Evolutionary conservation across 2,113 vertebrate species (phyloP), one percentile per base, ranked within the genome.

Genomic region (Toxotes chatareus): DNA sequence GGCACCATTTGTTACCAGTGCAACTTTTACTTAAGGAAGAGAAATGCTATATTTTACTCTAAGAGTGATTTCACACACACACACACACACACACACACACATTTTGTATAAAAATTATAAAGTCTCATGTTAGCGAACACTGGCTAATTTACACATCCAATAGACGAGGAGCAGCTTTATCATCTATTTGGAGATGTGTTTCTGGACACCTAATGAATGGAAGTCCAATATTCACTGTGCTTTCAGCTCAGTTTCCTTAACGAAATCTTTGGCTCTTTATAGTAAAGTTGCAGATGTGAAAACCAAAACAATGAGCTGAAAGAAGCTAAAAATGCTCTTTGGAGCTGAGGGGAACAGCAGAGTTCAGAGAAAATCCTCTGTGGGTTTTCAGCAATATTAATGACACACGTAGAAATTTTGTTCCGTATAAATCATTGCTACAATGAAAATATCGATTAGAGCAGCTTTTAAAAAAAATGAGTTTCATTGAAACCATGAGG

Each of bases 11-110:
- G 42, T 51, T 47, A 60, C 12, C 1, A 51, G 36, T 19, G 19
- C 65, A 77, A 40, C 17, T 68, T 68, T 80, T 56, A 73, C 19
- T 60, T 36, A 17, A 64, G 67, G 21, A 77, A 5, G 19, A n/a
- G 7, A 51, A 62, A 63, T 19, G 13, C 36, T n/a, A 3, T 55
- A 34, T n/a, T 49, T 79, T 27, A 51, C 49, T n/a, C 23, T n/a
- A 9, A 53, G 51, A 53, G 21, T 2, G 51, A 56, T 23, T 17
- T 32, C 6, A 44, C 5, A 38, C 21, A 51, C 51, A 77, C 65
- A 61, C 5, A n/a, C n/a, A n/a, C n/a, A n/a, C n/a, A n/a, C n/a
- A n/a, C 27, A 27, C 27, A 27, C 27, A 27, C 27, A 27, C 1
- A 27, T 63, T 60, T 51, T 19, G 21, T 61, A 12, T 12, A 49